Conservation (phyloP, 1,140 invertebrate species). For the Homalodisca vitripennis region DNA sequence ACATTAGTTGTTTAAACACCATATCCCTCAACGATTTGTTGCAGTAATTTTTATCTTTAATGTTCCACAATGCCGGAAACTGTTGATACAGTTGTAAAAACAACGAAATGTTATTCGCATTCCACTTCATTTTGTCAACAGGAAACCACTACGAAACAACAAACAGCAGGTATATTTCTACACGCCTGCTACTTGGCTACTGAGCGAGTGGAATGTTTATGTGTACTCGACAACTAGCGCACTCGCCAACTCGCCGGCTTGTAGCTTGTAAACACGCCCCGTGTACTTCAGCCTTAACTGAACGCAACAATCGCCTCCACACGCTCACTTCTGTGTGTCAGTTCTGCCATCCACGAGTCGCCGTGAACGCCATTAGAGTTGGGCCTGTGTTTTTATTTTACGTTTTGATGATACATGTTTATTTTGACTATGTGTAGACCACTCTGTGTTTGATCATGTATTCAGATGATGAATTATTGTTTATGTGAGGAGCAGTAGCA, state of each 20-base stretch:
- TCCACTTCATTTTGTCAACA: not conserved
- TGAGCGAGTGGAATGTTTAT: conserved; percentile 18
- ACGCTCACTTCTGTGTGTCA: too few species aligned
- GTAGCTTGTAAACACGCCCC: conserved; percentile 5
- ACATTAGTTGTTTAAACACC: not conserved
- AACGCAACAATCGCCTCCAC: too few species aligned
- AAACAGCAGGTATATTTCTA: not conserved
- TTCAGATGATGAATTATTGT: too few species aligned
- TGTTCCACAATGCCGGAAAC: not conserved
- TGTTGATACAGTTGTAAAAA: not conserved
- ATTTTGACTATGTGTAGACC: too few species aligned
- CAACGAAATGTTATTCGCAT: not conserved
- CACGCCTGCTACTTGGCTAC: conserved; percentile 20
- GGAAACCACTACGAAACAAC: not conserved
- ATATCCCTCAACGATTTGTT: not conserved
- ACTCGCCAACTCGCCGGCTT: conserved; percentile 23
- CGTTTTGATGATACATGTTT: too few species aligned
- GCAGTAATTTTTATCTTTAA: not conserved
- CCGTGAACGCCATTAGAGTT: too few species aligned
- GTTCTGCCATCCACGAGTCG: too few species aligned
- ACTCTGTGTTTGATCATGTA: too few species aligned
- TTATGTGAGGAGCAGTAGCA: too few species aligned
- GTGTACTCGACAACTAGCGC: conserved; percentile 28
- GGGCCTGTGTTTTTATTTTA: too few species aligned
- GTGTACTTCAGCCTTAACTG: not conserved